Base-by-base conservation (phyloP, 2,113 vertebrate species). In the Equus przewalskii region DNA sequence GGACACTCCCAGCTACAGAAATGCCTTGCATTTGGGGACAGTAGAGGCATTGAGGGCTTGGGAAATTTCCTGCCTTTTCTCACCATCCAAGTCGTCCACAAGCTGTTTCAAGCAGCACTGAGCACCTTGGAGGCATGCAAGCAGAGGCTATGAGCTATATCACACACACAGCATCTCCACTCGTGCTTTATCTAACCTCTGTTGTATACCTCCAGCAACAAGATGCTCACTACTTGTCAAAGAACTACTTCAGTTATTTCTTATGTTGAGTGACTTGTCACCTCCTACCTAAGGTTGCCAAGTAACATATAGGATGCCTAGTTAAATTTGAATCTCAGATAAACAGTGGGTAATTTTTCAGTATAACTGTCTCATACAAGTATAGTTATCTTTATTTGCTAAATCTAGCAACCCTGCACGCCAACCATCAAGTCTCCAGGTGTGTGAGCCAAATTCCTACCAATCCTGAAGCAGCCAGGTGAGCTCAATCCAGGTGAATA, bases 361-460 rank as follows among this genome's bases (percentile, higher is more conserved):
- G 51, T 54, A 16, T 41, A 56, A 65, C 13, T 13, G 19, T 46
- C 36, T 88, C 65, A 51, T 73, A 44, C 65, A 62, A 84, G 88
- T 70, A 89, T 3, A 69, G 33, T 83, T 62, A 62, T 79, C 95
- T 92, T 73, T 86, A 89, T 72, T 97, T 94, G 56, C 28, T 78
- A 91, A 86, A 54, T 69, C 78, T 94, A 30, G 33, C 87, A 91
- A 58, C 49, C 51, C 24, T 56, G 15, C 56, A 67, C n/a, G 54
- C 62, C 56, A 36, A 21, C 28, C 79, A 83, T 49, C 28, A 95
- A 36, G 36, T 64, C 69, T 92, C 65, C 54, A 80, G 14, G 24
- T 67, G 18, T 64, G 26, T 54, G 13, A 90, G 33, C 64, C 80
- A 92, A 89, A 56, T 82, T 78, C 62, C 67, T 72, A n/a, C 73